Evolutionary conservation across 2,797 vertebrate genomes (phyloP), one percentile per base, ranked within the genome.

Genomic region (Myotis findleyi): DNA sequence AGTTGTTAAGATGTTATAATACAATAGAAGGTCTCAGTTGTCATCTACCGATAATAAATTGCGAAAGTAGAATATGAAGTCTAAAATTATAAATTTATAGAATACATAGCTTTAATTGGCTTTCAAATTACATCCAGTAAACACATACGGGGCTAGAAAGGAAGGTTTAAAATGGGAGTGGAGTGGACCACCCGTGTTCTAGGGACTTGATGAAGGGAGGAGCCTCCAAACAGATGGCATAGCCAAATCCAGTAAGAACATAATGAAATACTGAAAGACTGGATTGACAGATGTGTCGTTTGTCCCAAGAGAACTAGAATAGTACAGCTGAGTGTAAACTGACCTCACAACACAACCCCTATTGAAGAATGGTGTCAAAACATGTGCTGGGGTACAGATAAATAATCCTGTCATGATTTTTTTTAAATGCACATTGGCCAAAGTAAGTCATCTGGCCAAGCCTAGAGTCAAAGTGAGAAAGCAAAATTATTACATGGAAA

Each of bases 211-310:
- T 95, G 73, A 89, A 92, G 76, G 66, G 6, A 5, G 36, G 11
- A 21, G 3, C 20, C 12, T 51, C 25, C 82, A 25, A 91, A 44
- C 2, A 7, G 12, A 36, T 36, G 30, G 84, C 12, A 95, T 53
- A 81, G 91, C 95, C 41, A 97, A 95, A 86, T 47, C 18, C 85
- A 55, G 17, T n/a, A 96, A 93, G 51, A 71, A 51, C 36, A 83
- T 89, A 79, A 91, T 53, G 93, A 95, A 95, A 95, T 75, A 16
- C 72, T 72, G 77, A 53, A 73, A 53, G 17, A 23, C 68, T 82
- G 17, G 82, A 16, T 33, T 36, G 41, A 57, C 30, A 16, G 36
- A 20, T 64, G 18, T 47, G 44, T 62, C 36, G 2, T 87, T 93
- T 88, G 21, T 72, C 57, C 91, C 17, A 51, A 36, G 62, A 89